phyloP scores from a whole-genome alignment of 2,888 invertebrate genomes.

The Drosophila austrosaltans region DNA sequence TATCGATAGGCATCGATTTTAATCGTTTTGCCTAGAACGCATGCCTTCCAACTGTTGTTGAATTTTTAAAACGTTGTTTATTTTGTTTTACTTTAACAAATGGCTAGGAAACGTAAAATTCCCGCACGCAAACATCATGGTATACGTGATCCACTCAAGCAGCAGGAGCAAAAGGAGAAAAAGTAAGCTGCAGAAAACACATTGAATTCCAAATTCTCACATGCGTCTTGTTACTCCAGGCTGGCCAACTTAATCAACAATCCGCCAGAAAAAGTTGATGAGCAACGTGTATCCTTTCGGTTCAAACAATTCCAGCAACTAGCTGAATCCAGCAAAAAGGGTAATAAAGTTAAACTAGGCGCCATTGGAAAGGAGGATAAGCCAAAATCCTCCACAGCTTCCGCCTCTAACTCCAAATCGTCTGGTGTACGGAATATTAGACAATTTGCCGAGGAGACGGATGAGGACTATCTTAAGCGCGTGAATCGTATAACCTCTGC shows the following conservation, averaged over 20 bases:
- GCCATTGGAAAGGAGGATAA: conserved; percentile 77
- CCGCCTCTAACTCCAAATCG: conserved; percentile 62
- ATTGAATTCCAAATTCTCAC: background rate
- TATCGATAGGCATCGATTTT: conserved; percentile 4
- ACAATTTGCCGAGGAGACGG: conserved; percentile 87
- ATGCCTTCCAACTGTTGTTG: conserved; percentile 1
- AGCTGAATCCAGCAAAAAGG: conserved; percentile 84
- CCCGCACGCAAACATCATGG: conserved; percentile 92
- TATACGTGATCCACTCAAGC: conserved; percentile 90
- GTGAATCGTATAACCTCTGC: conserved; percentile 87
- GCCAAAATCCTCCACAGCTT: conserved; percentile 58
- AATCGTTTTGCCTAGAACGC: background rate
- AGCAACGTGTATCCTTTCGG: conserved; percentile 90
- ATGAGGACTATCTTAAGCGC: conserved; percentile 86
- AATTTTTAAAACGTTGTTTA: conserved; percentile 10
- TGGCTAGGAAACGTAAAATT: conserved; percentile 87
- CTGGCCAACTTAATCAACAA: conserved; percentile 89
- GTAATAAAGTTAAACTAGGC: conserved; percentile 77
- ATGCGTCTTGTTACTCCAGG: conserved; percentile 82
- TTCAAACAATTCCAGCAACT: conserved; percentile 87
- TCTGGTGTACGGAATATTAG: conserved; percentile 85
- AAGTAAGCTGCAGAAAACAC: conserved; percentile 84
- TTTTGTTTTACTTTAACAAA: conserved; percentile 31
- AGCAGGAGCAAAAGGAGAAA: conserved; percentile 84
- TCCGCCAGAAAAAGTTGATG: conserved; percentile 88